Conservation (phyloP, 1,140 invertebrate species). For the Drosophila rufa region DNA sequence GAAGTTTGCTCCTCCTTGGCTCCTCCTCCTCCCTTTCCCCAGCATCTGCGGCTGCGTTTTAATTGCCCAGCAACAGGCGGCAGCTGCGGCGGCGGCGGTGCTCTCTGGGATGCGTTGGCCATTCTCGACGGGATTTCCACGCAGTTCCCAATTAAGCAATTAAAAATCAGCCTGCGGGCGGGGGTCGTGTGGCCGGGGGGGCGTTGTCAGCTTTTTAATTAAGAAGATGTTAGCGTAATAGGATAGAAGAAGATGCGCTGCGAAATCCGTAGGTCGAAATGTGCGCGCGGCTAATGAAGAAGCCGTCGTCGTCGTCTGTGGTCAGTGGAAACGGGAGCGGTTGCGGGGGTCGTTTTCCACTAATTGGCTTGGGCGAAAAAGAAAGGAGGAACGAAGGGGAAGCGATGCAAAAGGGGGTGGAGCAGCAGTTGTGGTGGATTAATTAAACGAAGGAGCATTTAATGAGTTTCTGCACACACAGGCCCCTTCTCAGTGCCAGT, state of each 20-base stretch:
- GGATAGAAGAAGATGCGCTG: slow-evolving; percentile 82
- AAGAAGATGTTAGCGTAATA: slow-evolving; percentile 85
- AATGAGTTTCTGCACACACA: slow-evolving; percentile 36
- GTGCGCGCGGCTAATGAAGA: slow-evolving; percentile 82
- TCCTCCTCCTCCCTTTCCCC: background rate
- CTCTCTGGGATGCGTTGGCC: slow-evolving; percentile 6
- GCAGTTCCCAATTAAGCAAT: slow-evolving; percentile 85
- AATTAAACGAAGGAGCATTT: slow-evolving; percentile 32
- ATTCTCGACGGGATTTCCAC: slow-evolving; percentile 46
- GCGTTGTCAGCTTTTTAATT: slow-evolving; percentile 84
- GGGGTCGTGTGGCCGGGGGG: slow-evolving; percentile 7
- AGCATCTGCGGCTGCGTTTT: slow-evolving; percentile 28
- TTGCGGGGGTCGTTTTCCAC: slow-evolving; percentile 50
- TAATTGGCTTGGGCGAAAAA: slow-evolving; percentile 59
- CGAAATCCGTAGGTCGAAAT: slow-evolving; percentile 84
- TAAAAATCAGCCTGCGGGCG: slow-evolving; percentile 67
- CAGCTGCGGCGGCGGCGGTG: background rate
- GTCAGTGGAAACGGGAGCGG: slow-evolving; percentile 13
- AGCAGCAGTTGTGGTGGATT: slow-evolving; percentile 17
- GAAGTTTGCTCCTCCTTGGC: background rate
- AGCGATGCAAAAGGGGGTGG: too few relatives aligned
- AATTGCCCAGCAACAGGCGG: slow-evolving; percentile 59
- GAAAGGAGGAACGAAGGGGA: background rate
- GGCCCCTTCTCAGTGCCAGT: slow-evolving; percentile 10
- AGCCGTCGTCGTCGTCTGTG: slow-evolving; percentile 38